Base-by-base conservation (phyloP, 2,797 vertebrate species). In the Hippopotamyrus pictus region DNA sequence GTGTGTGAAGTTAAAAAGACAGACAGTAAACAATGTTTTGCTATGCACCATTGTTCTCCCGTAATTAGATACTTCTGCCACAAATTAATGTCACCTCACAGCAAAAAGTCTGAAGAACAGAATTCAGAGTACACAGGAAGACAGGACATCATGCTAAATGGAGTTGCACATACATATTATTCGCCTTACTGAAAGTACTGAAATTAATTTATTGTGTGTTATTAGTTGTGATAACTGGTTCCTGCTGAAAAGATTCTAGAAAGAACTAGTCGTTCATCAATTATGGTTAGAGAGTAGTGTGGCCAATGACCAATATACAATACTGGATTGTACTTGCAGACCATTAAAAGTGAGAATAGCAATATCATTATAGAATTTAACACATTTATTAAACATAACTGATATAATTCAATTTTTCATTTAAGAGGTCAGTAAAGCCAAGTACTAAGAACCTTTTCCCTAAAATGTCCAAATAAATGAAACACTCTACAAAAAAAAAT, bases 61-160 rank as follows among this genome's bases (percentile, higher is more conserved):
- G 37, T 79, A 79, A 79, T 79, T 79, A 79, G 73, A 79, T 79
- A 79, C 73, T 79, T 79, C 73, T 79, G 73, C 37, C 73, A 41
- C 33, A 79, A 37, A 79, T 79, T 44, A 79, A 44, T 79, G 37
- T 79, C 73, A 79, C 37, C 37, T 44, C 73, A 41, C 25, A 44
- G 33, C 73, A 41, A 44, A 19, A 79, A 37, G 12, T 41, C 12
- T 79, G 33, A 79, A 76, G 2, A 41, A 41, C 17, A 79, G 12
- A 76, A 76, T 41, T 37, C 33, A 41, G 4, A 73, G 12, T 44
- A 19, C 73, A 79, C 37, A 79, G 17, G 6, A 79, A 19, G 62
- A 73, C 65, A 14, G 25, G 29, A 41, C 73, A 76, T 17, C 1
- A 2, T 76, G 37, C 17, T 79, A 79, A 79, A 79, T 37, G 44